Base-by-base conservation (phyloP, 2,113 vertebrate genomes). In the Ranitomeya variabilis region DNA sequence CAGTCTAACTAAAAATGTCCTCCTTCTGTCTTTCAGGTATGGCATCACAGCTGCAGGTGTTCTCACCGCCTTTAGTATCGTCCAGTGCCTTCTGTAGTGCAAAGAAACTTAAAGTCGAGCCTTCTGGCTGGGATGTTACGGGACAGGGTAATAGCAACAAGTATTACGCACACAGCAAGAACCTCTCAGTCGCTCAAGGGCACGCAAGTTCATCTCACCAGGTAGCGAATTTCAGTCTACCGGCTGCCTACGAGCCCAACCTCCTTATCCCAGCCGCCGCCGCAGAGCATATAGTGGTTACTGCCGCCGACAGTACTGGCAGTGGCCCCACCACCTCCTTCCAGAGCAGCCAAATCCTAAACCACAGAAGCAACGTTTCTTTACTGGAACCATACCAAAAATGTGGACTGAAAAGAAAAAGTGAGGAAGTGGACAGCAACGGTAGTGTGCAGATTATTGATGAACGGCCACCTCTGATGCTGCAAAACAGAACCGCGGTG, bases 371-470 rank as follows among this genome's bases (percentile, higher is more conserved):
- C 93, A 96, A 97, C 90, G 94, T 96, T 16, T 95, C 95, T 92
- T 93, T 96, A 83, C 95, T 96, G 89, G 96, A 97, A 90, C 95
- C 96, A 0, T 97, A 97, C 93, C 96, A 96, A 94, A 98, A 98
- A 95, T 96, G 97, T 94, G 96, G 97, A 90, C 90, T 98, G 95
- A 99, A 99, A 96, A 95, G 98, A 93, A 99, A 99, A 93, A 99
- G 98, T 93, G 97, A 99, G 91, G 98, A 99, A 94, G 97, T 97
- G 0, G 98, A 99, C 93, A 99, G 97, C 96, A 98, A 98, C 91
- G 97, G 98, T 95, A 99, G 98, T 2, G 98, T 99, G 90, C 98
- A 99, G 94, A 99, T 99, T 80, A 96, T 99, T 91, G 98, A 99
- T 95, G 98, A 99, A 95, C 97, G 98, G 86, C 98, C 98, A 77